Percentiles rank a stretch among this genome's conserved stretches.
Conservation (phyloP, 2,888 invertebrate species). For the Meteorus cinctellus region DNA sequence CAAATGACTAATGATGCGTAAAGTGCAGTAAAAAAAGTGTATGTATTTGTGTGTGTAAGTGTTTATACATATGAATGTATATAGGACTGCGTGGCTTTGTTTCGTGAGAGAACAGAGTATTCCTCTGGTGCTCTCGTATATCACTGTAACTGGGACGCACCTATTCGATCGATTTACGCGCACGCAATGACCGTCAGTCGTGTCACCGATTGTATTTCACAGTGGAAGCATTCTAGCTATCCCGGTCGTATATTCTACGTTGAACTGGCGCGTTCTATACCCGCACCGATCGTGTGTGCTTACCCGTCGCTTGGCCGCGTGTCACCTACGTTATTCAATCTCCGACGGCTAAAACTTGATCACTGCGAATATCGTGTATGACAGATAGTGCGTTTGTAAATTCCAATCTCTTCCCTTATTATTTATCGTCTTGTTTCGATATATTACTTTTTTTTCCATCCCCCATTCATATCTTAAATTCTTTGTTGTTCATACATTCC, state of each 20-base stretch:
- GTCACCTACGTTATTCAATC: constrained; percentile 32
- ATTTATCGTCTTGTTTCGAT: neutral
- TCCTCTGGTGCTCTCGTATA: constrained; percentile 41
- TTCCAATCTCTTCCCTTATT: neutral
- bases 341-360: constrained; percentile 31
- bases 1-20: constrained; percentile 21
- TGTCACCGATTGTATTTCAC: constrained; percentile 48
- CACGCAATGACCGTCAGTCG: constrained; percentile 49
- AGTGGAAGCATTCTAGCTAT: constrained; percentile 43
- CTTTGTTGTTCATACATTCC: neutral
- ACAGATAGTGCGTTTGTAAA: constrained; percentile 1
- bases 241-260: constrained; percentile 37
- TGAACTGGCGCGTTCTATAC: constrained; percentile 19
- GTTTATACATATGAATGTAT: constrained; percentile 23
- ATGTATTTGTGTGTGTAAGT: constrained; percentile 25
- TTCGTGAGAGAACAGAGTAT: constrained; percentile 36
- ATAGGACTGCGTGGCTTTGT: constrained; percentile 33
- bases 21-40: constrained; percentile 13
- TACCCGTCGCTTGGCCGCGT: constrained; percentile 21
- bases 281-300: constrained; percentile 8
- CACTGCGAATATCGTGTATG: constrained; percentile 20
- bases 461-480: neutral
- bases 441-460: neutral
- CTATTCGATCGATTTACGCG: constrained; percentile 48
- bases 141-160: constrained; percentile 47